Percentiles rank a stretch among this genome's conserved stretches.
phyloP scores from a whole-genome alignment of 2,888 invertebrate species.

The Thecocarcelia acutangulata region DNA sequence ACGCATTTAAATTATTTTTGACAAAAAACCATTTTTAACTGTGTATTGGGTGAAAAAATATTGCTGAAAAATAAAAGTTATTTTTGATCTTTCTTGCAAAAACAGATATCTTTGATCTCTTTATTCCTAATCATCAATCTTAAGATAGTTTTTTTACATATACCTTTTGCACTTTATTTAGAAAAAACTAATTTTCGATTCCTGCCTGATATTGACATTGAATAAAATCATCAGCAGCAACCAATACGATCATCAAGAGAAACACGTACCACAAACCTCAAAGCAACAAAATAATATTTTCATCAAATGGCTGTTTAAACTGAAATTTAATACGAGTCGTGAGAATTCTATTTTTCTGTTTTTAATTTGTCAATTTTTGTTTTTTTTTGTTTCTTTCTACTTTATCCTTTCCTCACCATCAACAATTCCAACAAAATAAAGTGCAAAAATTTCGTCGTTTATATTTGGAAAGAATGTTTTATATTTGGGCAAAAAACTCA shows the following conservation, averaged over 20 bases:
- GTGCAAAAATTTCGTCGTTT: slow-evolving; percentile 50
- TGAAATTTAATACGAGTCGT: slow-evolving; percentile 57
- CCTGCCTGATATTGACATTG: slow-evolving; percentile 58
- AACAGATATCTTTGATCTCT: no score
- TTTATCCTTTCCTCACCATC: slow-evolving; percentile 27
- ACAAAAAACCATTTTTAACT: no score
- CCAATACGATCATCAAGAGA: slow-evolving; percentile 13
- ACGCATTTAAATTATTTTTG: no score
- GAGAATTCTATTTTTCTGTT: slow-evolving; percentile 49
- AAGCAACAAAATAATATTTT: slow-evolving; percentile 4
- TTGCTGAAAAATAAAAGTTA: no score
- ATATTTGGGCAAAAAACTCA: slow-evolving; percentile 48
- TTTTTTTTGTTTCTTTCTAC: no score
- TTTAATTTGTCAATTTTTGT: slow-evolving; percentile 15
- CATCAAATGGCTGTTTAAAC: slow-evolving; percentile 41
- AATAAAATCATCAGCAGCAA: slow-evolving; percentile 37
- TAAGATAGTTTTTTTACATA: no score
- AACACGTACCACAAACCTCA: slow-evolving; percentile 28
- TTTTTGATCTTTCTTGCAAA: no score
- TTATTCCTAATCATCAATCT: no score
- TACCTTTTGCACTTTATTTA: no score
- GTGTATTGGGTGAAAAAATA: no score
- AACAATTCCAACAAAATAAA: slow-evolving; percentile 4
- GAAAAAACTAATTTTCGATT: no score
- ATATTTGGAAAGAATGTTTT: slow-evolving; percentile 57